These are phyloP conservation scores for Pheucticus melanocephalus DNA, from an alignment of 2,113 vertebrate species.

Conservation along the genomic window DNA sequence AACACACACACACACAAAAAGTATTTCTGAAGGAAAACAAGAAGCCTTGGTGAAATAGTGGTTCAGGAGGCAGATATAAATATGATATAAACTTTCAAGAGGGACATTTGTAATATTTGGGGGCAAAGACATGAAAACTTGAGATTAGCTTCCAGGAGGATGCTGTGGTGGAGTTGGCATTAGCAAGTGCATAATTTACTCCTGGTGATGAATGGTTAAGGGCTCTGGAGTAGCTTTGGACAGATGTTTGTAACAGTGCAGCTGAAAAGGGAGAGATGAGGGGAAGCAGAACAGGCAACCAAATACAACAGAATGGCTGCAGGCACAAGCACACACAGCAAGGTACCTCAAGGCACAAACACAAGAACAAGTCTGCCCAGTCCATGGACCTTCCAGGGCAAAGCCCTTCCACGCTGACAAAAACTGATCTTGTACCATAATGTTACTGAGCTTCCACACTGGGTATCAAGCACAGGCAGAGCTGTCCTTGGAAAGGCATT, in stretches of 20 bases:
- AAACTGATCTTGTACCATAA: not conserved
- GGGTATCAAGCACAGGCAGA: not conserved
- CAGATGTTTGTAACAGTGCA: not conserved
- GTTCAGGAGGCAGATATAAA: not conserved
- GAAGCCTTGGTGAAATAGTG: not conserved
- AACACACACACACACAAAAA: not conserved
- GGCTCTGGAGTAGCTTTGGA: not conserved
- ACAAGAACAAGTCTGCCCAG: not conserved
- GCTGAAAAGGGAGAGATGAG: not conserved
- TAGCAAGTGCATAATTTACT: not conserved
- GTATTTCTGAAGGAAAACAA: not conserved
- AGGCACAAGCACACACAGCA: not conserved
- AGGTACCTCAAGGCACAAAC: not conserved
- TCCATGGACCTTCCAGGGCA: not conserved
- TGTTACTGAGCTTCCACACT: not conserved
- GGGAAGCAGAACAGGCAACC: not conserved
- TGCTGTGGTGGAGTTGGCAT: accelerated
- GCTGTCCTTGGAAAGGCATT: not conserved
- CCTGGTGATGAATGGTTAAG: not conserved
- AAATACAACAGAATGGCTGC: not conserved
- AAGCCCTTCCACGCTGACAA: not conserved
- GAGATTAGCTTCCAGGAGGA: not conserved
- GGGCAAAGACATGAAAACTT: not conserved
- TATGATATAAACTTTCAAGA: not conserved
- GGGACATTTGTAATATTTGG: not conserved